Evolutionary conservation across 2,888 invertebrate species (phyloP), one percentile per base, ranked within the genome.

Genomic region (Brachyptera putata): DNA sequence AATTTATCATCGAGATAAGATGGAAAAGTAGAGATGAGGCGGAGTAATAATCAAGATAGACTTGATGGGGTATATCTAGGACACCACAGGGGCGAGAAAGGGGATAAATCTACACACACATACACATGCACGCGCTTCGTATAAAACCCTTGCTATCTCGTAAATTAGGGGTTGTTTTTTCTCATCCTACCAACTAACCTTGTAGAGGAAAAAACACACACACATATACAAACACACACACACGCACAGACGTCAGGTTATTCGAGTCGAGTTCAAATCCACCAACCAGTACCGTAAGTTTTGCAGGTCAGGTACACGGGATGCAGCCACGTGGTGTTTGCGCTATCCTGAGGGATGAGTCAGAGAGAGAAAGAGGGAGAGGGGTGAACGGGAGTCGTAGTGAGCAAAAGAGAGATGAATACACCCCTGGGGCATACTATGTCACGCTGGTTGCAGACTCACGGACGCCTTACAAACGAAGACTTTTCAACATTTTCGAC

Each of bases 361-460:
- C n/a, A n/a, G n/a, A n/a, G n/a, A n/a, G n/a, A n/a, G n/a, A n/a
- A n/a, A n/a, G n/a, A n/a, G n/a, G n/a, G n/a, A n/a, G n/a, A 39
- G 41, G 58, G 49, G 26, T 25, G 58, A 56, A n/a, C n/a, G n/a
- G 22, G 43, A 57, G 41, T 43, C 22, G 57, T 30, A 24, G 25
- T 37, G 50, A 36, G 50, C 37, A 37, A 24, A 41, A 34, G 34
- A 24, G 55, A 60, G 50, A 60, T 49, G 56, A 57, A 60, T 57
- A 60, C 56, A 57, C 60, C 60, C 60, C 56, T 22, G 60, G 60
- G 60, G 60, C 60, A 30, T 56, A 43, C 55, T 60, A 56, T 60
- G 60, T 60, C 60, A 60, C 60, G 56, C 59, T 9, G 56, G 39
- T 57, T 41, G 57, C 60, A 48, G 55, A 49, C 50, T 48, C 41